Base-by-base conservation (phyloP, 2,888 invertebrate genomes). In the Cybosia mesomella region DNA sequence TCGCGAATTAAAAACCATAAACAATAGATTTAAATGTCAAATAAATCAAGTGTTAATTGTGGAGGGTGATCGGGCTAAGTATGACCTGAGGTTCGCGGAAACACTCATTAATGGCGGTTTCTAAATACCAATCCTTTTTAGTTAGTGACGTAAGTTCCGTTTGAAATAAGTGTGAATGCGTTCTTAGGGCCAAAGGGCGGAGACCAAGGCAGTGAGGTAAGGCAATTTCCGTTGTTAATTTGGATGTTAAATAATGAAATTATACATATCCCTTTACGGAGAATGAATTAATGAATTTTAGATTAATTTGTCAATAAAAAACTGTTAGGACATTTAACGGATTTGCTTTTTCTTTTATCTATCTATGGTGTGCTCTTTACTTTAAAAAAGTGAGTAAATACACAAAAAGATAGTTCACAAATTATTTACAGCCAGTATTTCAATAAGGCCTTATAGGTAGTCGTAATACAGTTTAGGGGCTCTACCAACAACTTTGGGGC, bases 61-160 rank as follows among this genome's bases (percentile, higher is more conserved):
- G 34, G 22, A 62, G 15, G 15, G 54, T 28, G 55, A 39, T 39
- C 34, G 53, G n/a, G 18, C 18, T 53, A 18, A 54, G 34, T 28
- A 13, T 49, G 61, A 61, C 43, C 61, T n/a, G 49, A 24, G 55
- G 55, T 64, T 55, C 22, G 28, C 54, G 36, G 58, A 57, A 58
- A 63, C 28, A 54, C 62, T 64, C 64, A 66, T 69, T 72, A 72
- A 65, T 49, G 15, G 53, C 15, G 7, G 49, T 66, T 66, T 59
- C 54, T 59, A n/a, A 72, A 57, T 43, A 58, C 36, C n/a, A 54
- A 22, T 43, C 60, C 66, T 67, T 69, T 61, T 64, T 22, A 39
- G 36, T 39, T n/a, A 28, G 39, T 57, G 36, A 24, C 55, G 66
- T 24, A 58, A 58, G 64, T 54, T 67, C 32, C 49, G 58, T 34